Percentiles rank a stretch among this genome's conserved stretches.
These are phyloP conservation scores for Argyrosomus japonicus DNA, from an alignment of 2,113 vertebrate species.

Conservation along the genomic window DNA sequence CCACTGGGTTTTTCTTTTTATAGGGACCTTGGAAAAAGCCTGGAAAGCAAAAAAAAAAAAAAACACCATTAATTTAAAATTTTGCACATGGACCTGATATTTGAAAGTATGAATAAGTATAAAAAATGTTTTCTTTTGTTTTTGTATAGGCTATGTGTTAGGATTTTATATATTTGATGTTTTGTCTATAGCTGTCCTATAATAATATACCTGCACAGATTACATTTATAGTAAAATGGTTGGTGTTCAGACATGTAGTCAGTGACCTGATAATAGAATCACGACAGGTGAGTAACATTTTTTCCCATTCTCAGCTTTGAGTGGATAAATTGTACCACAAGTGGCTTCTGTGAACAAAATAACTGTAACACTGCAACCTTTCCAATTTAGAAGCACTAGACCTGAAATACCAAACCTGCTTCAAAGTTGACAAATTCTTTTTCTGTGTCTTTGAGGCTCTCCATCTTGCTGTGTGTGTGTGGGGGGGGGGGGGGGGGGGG, in stretches of 20 bases:
- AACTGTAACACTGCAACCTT: slow-evolving; percentile 55
- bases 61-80: too few species aligned
- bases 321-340: slow-evolving; percentile 42
- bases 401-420: slow-evolving; percentile 63
- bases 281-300: slow-evolving; percentile 26
- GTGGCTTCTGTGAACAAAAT: slow-evolving; percentile 46
- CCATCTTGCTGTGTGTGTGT: slow-evolving; percentile 15
- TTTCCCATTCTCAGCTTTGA: slow-evolving; percentile 34
- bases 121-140: too few species aligned
- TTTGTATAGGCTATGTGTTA: too few species aligned
- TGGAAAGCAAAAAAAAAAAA: too few species aligned
- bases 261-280: slow-evolving; percentile 51
- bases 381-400: slow-evolving; percentile 60
- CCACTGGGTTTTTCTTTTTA: too few species aligned
- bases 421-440: slow-evolving; percentile 47
- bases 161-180: too few species aligned
- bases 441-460: slow-evolving; percentile 31
- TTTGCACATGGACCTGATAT: too few species aligned
- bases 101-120: too few species aligned
- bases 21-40: too few species aligned
- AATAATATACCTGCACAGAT: not conserved
- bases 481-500: too few species aligned
- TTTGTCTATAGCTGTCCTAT: too few species aligned
- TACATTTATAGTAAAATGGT: slow-evolving; percentile 10
- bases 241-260: slow-evolving; percentile 29